Evolutionary conservation across 2,797 vertebrate genomes (phyloP), one percentile per base, ranked within the genome.

Genomic region (Notolepis coatsorum): DNA sequence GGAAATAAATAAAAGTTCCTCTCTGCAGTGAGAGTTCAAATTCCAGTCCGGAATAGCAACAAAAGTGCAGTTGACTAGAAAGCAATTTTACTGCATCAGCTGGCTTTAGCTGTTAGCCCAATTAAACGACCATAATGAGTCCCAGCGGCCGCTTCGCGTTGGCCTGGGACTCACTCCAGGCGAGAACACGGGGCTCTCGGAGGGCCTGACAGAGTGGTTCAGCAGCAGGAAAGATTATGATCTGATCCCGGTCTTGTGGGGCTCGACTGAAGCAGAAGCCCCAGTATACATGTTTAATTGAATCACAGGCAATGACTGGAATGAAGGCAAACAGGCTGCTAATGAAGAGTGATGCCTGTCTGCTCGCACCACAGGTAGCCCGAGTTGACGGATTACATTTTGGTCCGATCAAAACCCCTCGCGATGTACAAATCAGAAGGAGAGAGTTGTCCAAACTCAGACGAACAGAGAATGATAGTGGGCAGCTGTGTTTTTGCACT

Each of bases 341-440:
- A 35, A 37, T 52, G 49, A 52, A 35, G 49, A 52, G 18, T 35
- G 23, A 52, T 52, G n/a, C n/a, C n/a, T n/a, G n/a, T n/a, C n/a
- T n/a, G n/a, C n/a, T n/a, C n/a, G n/a, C n/a, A n/a, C n/a, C n/a
- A n/a, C n/a, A n/a, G n/a, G n/a, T n/a, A n/a, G n/a, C n/a, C n/a
- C n/a, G n/a, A n/a, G n/a, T n/a, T n/a, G n/a, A n/a, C n/a, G n/a
- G n/a, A n/a, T n/a, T n/a, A n/a, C n/a, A n/a, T n/a, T n/a, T n/a
- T n/a, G n/a, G n/a, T n/a, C n/a, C n/a, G n/a, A n/a, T n/a, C n/a
- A n/a, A n/a, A n/a, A n/a, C n/a, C n/a, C n/a, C n/a, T n/a, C n/a
- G n/a, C n/a, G n/a, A n/a, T n/a, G n/a, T n/a, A n/a, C n/a, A n/a
- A n/a, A n/a, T n/a, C n/a, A n/a, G n/a, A n/a, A n/a, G n/a, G n/a